Percentiles rank a stretch among this genome's conserved stretches.
These are phyloP conservation scores for Coptodon rendalli DNA, from an alignment of 2,113 vertebrate species.

Conservation along the genomic window DNA sequence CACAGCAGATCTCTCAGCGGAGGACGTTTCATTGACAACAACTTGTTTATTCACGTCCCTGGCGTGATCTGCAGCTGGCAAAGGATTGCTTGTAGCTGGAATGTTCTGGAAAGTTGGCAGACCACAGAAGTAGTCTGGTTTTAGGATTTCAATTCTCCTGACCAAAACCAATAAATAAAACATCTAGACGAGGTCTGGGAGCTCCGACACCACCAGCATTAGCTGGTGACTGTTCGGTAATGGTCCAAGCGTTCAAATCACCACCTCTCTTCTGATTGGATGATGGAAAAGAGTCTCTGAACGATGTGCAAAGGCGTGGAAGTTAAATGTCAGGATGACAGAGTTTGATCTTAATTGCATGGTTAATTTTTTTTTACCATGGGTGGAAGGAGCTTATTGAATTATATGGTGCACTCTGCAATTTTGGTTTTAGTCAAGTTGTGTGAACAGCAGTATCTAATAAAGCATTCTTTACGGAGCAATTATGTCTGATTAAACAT, in stretches of 20 bases:
- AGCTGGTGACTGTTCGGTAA: not conserved
- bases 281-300: not conserved
- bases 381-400: not conserved
- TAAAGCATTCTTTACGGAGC: not conserved
- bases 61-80: slow-evolving; percentile 12
- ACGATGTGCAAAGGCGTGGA: not conserved
- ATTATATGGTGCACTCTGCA: not conserved
- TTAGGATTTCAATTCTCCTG: slow-evolving; percentile 22
- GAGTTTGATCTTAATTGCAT: not conserved
- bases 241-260: not conserved
- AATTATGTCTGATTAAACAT: not conserved
- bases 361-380: not conserved
- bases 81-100: slow-evolving; percentile 16
- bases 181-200: slow-evolving; percentile 5
- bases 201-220: not conserved
- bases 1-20: not conserved
- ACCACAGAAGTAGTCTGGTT: slow-evolving; percentile 41
- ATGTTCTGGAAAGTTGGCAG: slow-evolving; percentile 19
- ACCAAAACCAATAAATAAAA: slow-evolving; percentile 40
- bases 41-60: not conserved
- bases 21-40: slow-evolving; percentile 3
- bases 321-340: not conserved
- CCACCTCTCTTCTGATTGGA: not conserved
- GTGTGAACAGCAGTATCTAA: not conserved
- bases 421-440: not conserved